Base-by-base conservation (phyloP, 2,888 invertebrate genomes). In the Leucania comma region DNA sequence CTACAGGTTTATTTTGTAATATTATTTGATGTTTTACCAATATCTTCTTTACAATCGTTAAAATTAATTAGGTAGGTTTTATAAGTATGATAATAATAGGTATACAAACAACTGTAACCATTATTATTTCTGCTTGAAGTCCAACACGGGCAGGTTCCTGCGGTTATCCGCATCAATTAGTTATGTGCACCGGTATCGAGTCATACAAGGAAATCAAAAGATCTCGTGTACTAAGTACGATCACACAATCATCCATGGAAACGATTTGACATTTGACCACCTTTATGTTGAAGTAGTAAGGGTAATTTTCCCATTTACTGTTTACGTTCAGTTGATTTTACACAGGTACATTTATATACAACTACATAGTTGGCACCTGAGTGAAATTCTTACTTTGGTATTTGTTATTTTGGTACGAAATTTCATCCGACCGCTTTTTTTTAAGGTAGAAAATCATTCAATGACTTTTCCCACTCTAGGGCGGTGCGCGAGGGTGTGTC, bases 151-250 rank as follows among this genome's bases (percentile, higher is more conserved):
- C 32, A 56, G 9, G 32, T 42, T n/a, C 24, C n/a, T 17, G 24
- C 14, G 2, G 14, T 56, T 66, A 54, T 53, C 53, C 54, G 42
- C n/a, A 32, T 53, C n/a, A 24, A 42, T 48, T 68, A 63, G 58
- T 38, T 54, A 58, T 58, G 46, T n/a, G 35, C 54, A 17, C 29
- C 8, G 51, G n/a, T n/a, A 63, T n/a, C 32, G 50, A 20, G 48
- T 29, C 50, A 22, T 38, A 70, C 8, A 24, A 81, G 72, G 77
- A 68, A 68, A 67, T 65, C 10, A 32, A 42, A 35, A 26, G 32
- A 64, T 22, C 20, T 14, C 46, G 56, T 57, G 35, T 22, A 24
- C n/a, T 51, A 46, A 1, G 6, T 57, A 59, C 56, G 46, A 26
- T 20, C 24, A 22, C 22, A 17, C 6, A 9, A 8, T 17, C 1